Evolutionary conservation across 2,113 vertebrate genomes (phyloP).

Genomic region (Semnornis frantzii): DNA sequence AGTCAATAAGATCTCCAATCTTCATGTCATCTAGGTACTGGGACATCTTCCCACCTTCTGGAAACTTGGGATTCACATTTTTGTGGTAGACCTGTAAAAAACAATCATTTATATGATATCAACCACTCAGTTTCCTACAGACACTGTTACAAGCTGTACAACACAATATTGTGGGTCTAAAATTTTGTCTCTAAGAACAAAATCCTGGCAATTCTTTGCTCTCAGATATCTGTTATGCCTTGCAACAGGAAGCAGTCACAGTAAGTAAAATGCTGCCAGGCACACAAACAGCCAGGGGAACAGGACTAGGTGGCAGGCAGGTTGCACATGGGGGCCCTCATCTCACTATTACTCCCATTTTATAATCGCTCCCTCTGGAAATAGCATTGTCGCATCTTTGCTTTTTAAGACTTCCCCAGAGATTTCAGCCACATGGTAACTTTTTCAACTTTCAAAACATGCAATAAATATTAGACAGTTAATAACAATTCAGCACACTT

Average conservation of each 20-base stretch:
- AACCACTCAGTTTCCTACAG: not conserved
- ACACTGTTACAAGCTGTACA: not conserved
- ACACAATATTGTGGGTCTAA: not conserved
- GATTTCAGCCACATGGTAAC: not conserved
- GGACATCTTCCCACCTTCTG: constrained; percentile 92
- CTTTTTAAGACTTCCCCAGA: not conserved
- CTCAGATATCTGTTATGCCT: not conserved
- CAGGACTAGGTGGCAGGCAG: not conserved
- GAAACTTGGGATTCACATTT: constrained; percentile 84
- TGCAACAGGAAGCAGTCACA: not conserved
- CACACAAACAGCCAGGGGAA: not conserved
- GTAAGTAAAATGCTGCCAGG: not conserved
- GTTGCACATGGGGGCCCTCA: not conserved
- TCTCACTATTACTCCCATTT: not conserved
- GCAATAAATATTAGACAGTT: not conserved
- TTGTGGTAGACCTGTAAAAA: constrained; percentile 86
- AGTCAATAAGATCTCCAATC: constrained; percentile 86
- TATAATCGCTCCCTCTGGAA: not conserved
- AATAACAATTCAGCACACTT: not conserved
- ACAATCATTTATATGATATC: not conserved
- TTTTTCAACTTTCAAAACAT: not conserved
- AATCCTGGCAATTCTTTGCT: not conserved
- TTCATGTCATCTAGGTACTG: constrained; percentile 88
- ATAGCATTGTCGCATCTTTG: not conserved
- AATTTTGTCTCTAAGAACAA: not conserved